Evolutionary conservation across 2,113 vertebrate species (phyloP), one percentile per base, ranked within the genome.

Genomic region (Cromileptes altivelis): DNA sequence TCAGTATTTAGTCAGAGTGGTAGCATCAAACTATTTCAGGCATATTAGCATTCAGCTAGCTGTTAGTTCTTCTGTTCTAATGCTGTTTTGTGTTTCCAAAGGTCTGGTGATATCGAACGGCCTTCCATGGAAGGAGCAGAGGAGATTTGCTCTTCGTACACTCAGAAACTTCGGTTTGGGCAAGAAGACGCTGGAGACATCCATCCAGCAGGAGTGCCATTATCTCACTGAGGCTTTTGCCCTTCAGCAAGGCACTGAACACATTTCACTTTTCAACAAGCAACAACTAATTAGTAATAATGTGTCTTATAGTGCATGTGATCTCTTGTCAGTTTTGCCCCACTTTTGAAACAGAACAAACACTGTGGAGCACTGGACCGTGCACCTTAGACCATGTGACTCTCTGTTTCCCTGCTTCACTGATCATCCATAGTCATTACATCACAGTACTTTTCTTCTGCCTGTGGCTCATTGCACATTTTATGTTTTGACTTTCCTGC

Each of bases 101-200:
- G 96, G 96, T 63, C 7, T 96, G 77, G 0, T 94, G 68, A 0
- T 0, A 0, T 92, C 95, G 4, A 95, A 0, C 0, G 96, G 96
- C 0, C 67, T 88, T 64, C 0, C 0, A 4, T 96, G 96, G 96
- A 96, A 95, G 82, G 91, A 93, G 40, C 96, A 96, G 84, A 94
- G 96, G 60, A 94, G 94, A 76, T 96, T 97, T 89, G 85, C 95
- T 63, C 91, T 97, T 76, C 91, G 67, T 0, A 96, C 95, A 0
- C 93, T 97, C 12, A 94, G 89, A 37, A 97, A 96, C 88, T 96
- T 97, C 6, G 96, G 96, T 56, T 0, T 96, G 85, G 96, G 96
- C 10, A 97, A 95, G 85, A 95, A 86, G 55, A 75, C 80, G 30
- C 56, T 96, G 56, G 96, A 96, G 84, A 89, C 93, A 0, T 91